Conservation (phyloP, 1,140 invertebrate genomes). For the Venustaconcha ellipsiformis region DNA sequence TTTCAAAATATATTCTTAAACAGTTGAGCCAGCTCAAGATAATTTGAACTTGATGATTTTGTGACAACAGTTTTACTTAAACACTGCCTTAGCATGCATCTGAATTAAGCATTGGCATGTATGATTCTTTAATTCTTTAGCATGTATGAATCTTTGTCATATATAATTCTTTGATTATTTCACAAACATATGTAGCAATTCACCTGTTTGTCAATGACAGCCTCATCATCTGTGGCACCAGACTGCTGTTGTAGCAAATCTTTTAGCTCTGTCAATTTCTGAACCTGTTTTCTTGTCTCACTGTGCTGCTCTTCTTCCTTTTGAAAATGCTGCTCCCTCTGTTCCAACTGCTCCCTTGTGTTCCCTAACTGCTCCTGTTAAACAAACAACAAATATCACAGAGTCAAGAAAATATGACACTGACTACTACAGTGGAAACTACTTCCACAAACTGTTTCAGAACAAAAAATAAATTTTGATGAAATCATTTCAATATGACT, state of each 20-base stretch:
- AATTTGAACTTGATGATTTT: not conserved
- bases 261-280: constrained; percentile 56
- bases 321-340: constrained; percentile 54
- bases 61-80: not conserved
- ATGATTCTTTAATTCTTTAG: not conserved
- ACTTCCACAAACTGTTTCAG: not conserved
- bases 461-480: not conserved
- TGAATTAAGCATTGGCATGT: not conserved
- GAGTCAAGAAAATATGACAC: not conserved
- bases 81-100: not conserved
- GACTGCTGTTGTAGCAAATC: constrained; percentile 59
- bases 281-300: constrained; percentile 36
- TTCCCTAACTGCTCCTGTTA: constrained; percentile 53
- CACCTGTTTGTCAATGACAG: constrained; percentile 34
- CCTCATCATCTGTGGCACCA: constrained; percentile 39
- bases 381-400: not conserved
- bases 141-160: constrained; percentile 6
- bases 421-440: not conserved
- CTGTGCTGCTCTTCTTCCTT: constrained; percentile 41
- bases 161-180: not conserved
- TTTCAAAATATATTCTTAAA: not conserved
- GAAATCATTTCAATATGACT: not conserved
- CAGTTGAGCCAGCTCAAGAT: not conserved
- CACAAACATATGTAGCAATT: not conserved
- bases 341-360: constrained; percentile 52